Base-by-base conservation (phyloP, 2,888 invertebrate species). In the Pasiphila rectangulata region DNA sequence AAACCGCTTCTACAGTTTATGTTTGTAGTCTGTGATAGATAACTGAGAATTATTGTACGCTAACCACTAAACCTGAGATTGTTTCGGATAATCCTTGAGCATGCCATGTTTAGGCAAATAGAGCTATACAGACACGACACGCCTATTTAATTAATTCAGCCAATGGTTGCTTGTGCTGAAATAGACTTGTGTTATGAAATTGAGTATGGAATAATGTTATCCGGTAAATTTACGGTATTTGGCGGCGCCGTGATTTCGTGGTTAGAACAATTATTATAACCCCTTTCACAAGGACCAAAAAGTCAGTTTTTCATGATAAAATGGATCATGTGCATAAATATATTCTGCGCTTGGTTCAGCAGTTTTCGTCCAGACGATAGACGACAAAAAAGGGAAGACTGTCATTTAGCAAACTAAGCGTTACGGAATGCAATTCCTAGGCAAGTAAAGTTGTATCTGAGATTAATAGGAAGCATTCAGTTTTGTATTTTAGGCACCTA, bases 341-440 rank as follows among this genome's bases (percentile, higher is more conserved):
- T 59, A 55, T 62, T 42, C 39, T 41, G 40, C 46, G 54, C 54
- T 54, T 52, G 53, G 54, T 55, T 61, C 36, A 52, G 48, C 50
- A 61, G 58, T 56, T 63, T 64, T 64, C 55, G 53, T 24, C 50
- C 55, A 63, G 48, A 51, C 54, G 51, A 57, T 54, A 50, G 45
- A 39, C 54, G 46, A 54, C 53, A 52, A 63, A 57, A n/a, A 61
- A 55, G 41, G 48, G 61, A 60, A 59, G 45, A 49, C 30, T 38
- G 38, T 16, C 54, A 57, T 63, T 57, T 56, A 56, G 49, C 32
- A 57, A 36, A 36, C 56, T 50, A 56, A 54, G 52, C 51, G 42
- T 38, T 50, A 56, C 42, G 38, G 30, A 24, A 34, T 29, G 42
- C 27, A 13, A 42, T n/a, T 12, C 43, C 39, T 38, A 44, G 49